These are phyloP conservation scores for Montipora sp. DNA, from an alignment of 64 coral and sea anemone genomes.

Conservation along the genomic window DNA sequence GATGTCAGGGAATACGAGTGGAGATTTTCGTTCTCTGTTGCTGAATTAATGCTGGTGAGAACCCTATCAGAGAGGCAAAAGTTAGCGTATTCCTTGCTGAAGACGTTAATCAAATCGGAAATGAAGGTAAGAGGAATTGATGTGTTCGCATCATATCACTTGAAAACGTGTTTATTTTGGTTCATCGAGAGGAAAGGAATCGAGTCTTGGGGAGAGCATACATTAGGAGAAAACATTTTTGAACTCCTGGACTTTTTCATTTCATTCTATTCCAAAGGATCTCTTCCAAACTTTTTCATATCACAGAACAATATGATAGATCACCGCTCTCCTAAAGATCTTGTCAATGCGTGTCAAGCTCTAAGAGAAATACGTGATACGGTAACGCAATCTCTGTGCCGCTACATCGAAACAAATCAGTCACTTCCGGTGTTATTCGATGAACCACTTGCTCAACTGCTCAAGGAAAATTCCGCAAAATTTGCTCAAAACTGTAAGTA, in stretches of 20 bases:
- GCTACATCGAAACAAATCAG: constrained; percentile 76
- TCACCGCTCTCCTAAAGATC: constrained; percentile 65
- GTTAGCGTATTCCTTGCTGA: constrained; percentile 72
- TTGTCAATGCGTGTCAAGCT: constrained; percentile 46
- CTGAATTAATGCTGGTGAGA: constrained; percentile 63
- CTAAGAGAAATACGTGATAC: constrained; percentile 44
- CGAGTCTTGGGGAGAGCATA: constrained; percentile 15
- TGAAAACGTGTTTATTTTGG: constrained; percentile 82
- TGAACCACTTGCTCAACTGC: constrained; percentile 41
- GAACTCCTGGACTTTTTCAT: constrained; percentile 68
- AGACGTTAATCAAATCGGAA: constrained; percentile 76
- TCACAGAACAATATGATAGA: constrained; percentile 79
- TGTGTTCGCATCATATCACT: constrained; percentile 79
- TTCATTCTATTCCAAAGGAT: constrained; percentile 61
- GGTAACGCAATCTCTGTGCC: constrained; percentile 56
- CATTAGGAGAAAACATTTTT: constrained; percentile 53
- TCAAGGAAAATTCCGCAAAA: constrained; percentile 46
- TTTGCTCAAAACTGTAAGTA: constrained; percentile 79
- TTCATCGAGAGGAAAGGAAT: constrained; percentile 65
- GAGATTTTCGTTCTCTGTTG: constrained; percentile 79
- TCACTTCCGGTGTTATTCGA: constrained; percentile 79
- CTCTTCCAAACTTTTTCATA: constrained; percentile 77
- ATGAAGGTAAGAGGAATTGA: constrained; percentile 61
- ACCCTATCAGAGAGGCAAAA: constrained; percentile 72
- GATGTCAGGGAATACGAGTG: constrained; percentile 67